phyloP scores from a whole-genome alignment of 2,797 vertebrate genomes.

The Schizothorax lantsangensis region DNA sequence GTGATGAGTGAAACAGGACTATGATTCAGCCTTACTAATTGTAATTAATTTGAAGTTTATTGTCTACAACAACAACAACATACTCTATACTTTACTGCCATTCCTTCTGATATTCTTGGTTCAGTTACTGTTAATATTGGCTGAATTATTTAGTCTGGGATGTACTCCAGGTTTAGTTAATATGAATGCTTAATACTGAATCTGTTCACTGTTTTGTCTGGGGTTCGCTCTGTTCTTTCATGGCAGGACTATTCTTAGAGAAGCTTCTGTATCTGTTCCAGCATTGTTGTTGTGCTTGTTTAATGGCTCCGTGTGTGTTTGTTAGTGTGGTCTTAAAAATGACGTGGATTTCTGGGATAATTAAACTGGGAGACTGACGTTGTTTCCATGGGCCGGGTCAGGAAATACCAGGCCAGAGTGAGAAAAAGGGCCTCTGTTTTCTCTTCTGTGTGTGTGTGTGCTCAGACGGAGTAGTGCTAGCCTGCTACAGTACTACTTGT shows the following conservation, averaged over 20 bases:
- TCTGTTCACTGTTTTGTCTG: conserved; percentile 7
- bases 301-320: conserved; percentile 58
- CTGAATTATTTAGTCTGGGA: not conserved
- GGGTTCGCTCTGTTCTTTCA: conserved; percentile 14
- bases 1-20: conserved; percentile 8
- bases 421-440: conserved; percentile 63
- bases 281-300: conserved; percentile 51
- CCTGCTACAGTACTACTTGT: conserved; percentile 47
- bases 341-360: conserved; percentile 59
- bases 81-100: not conserved
- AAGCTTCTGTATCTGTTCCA: not conserved
- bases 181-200: conserved; percentile 12
- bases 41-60: conserved; percentile 4
- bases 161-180: conserved; percentile 11
- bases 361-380: conserved; percentile 65
- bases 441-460: conserved; percentile 30
- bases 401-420: conserved; percentile 76
- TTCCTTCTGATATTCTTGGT: conserved; percentile 6
- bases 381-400: conserved; percentile 69
- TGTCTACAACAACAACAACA: not conserved
- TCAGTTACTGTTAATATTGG: conserved; percentile 34
- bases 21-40: conserved; percentile 13
- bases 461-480: conserved; percentile 47
- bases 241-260: conserved; percentile 39
- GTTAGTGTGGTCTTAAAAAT: conserved; percentile 44